Conservation (phyloP, 2,888 invertebrate genomes). For the Habroteleia sp. region DNA sequence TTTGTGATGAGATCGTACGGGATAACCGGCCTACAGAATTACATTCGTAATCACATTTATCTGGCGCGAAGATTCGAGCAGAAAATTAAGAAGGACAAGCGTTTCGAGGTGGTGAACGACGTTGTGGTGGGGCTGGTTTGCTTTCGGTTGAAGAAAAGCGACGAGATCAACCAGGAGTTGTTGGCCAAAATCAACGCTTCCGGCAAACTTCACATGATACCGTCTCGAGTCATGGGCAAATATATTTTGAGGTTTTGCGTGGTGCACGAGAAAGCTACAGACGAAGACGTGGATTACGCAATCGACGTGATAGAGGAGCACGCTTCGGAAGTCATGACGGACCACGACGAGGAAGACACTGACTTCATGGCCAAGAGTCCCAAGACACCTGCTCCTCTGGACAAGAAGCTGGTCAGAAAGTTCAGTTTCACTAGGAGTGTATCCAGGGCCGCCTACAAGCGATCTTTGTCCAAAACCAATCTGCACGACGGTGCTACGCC, state of each 20-base stretch:
- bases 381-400: slow-evolving; percentile 81
- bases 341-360: slow-evolving; percentile 77
- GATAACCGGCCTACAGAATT: slow-evolving; percentile 94
- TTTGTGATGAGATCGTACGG: slow-evolving; percentile 97
- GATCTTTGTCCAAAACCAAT: slow-evolving; percentile 82
- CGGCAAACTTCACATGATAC: slow-evolving; percentile 98
- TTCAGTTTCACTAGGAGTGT: slow-evolving; percentile 84
- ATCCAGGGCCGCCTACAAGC: slow-evolving; percentile 82
- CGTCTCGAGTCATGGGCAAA: slow-evolving; percentile 93
- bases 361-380: slow-evolving; percentile 79
- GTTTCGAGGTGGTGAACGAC: slow-evolving; percentile 96
- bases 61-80: slow-evolving; percentile 94
- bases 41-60: slow-evolving; percentile 94
- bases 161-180: slow-evolving; percentile 93
- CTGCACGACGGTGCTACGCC: slow-evolving; percentile 83
- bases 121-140: slow-evolving; percentile 96
- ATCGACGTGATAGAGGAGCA: slow-evolving; percentile 84
- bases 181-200: slow-evolving; percentile 96
- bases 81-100: slow-evolving; percentile 89
- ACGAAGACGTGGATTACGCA: slow-evolving; percentile 87
- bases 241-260: slow-evolving; percentile 96
- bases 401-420: slow-evolving; percentile 82
- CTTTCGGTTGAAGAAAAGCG: slow-evolving; percentile 91
- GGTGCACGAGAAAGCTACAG: slow-evolving; percentile 88
- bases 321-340: slow-evolving; percentile 83